Conservation (phyloP, 1,140 invertebrate genomes). For the Zophobas morio region DNA sequence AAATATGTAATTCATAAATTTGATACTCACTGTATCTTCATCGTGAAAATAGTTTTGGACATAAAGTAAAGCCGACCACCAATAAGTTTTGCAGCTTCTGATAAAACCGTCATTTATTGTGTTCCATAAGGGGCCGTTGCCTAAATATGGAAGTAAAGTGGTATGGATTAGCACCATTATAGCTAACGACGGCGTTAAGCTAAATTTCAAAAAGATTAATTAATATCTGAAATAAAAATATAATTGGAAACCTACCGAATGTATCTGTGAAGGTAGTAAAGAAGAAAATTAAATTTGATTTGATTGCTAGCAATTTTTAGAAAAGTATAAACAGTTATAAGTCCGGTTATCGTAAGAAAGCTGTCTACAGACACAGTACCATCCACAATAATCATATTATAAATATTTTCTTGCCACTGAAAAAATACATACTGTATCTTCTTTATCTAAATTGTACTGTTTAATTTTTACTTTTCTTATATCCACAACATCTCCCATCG, state of each 20-base stretch:
- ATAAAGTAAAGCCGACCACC: constrained; percentile 72
- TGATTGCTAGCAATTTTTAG: constrained; percentile 68
- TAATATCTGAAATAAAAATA: neutral
- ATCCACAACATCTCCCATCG: neutral
- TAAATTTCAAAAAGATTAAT: neutral
- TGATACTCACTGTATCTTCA: constrained; percentile 59
- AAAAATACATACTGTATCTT: neutral
- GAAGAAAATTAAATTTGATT: constrained; percentile 57
- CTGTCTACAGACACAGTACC: constrained; percentile 71
- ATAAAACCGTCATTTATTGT: constrained; percentile 61
- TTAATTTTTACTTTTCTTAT: neutral
- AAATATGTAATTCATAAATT: neutral
- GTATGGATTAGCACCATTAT: constrained; percentile 72
- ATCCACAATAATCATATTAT: constrained; percentile 63
- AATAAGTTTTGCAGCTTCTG: constrained; percentile 67
- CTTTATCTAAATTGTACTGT: too few relatives aligned
- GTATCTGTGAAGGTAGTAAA: constrained; percentile 54
- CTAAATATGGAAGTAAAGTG: constrained; percentile 70
- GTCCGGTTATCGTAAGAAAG: constrained; percentile 72
- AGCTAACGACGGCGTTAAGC: constrained; percentile 67
- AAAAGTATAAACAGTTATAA: constrained; percentile 71
- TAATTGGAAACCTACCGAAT: constrained; percentile 42
- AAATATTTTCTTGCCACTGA: neutral
- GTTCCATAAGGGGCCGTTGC: constrained; percentile 71
- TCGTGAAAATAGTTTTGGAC: constrained; percentile 70